A percentile compares a stretch with the other conserved stretches of the same genome.
Conservation (phyloP, 2,113 vertebrate species). For the Catharus minimus region DNA sequence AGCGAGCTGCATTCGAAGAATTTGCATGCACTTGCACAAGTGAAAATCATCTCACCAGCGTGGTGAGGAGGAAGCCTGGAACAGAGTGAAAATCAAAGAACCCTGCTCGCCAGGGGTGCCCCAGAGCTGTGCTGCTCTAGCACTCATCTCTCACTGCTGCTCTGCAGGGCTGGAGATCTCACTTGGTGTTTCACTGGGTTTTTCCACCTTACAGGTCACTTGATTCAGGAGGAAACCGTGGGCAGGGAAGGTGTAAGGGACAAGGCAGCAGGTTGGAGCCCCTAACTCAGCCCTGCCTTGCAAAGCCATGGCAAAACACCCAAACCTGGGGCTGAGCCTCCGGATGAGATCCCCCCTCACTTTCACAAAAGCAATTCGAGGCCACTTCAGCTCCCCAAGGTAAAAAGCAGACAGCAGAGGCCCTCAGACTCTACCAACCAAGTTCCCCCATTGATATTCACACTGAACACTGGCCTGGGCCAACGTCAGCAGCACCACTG, state of each 20-base stretch:
- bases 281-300: background rate
- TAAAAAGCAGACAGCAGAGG: background rate
- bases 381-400: rapidly evolving
- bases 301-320: background rate
- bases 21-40: background rate
- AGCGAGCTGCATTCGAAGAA: background rate
- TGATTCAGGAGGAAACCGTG: rapidly evolving
- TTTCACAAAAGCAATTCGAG: background rate
- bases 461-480: rapidly evolving
- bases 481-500: background rate
- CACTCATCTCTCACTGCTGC: background rate
- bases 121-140: background rate
- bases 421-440: too few relatives aligned
- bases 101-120: background rate
- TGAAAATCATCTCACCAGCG: background rate
- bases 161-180: background rate
- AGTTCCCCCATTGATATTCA: rapidly evolving
- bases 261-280: rapidly evolving
- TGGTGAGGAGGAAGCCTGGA: background rate
- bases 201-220: background rate
- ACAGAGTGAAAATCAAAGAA: background rate
- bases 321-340: rapidly evolving
- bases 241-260: background rate
- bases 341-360: background rate
- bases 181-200: rapidly evolving